Base-by-base conservation (phyloP, 2,888 invertebrate species). In the Eumerus sabulonum region DNA sequence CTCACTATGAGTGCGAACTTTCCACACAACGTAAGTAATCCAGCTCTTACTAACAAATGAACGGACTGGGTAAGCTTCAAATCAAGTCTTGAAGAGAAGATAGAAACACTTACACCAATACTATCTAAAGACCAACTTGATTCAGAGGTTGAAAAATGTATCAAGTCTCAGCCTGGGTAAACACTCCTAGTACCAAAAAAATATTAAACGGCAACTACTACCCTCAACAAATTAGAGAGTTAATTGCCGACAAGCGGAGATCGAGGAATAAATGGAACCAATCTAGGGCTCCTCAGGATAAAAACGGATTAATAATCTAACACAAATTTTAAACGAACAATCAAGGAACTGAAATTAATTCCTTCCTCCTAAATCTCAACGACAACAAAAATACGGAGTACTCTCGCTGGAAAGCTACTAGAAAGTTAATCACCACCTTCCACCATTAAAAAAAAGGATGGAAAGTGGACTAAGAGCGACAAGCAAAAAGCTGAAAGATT, bases 51-150 rank as follows among this genome's bases (percentile, higher is more conserved):
- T 40, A 40, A 11, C 9, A 40, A 40, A n/a, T n/a, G 40, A 2
- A n/a, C 45, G 45, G 45, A 14, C 7, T 45, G 17, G 45, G 50
- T 50, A 50, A 50, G 35, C 19, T 50, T 50, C 50, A 50, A 50
- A 50, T 47, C 11, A 47, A 40, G 11, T 40, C 11, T 40, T 40
- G n/a, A n/a, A n/a, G n/a, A 40, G 40, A 14, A 5, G 45, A 13
- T 45, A 13, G 45, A 14, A 45, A 40, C n/a, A 13, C 13, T 0
- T 45, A 14, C 16, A 14, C 4, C 45, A 50, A 50, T 27, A 27
- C 27, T 19, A 19, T 50, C 19, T 1, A 50, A 27, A 50, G 18
- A 17, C 9, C 50, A 50, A 13, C 50, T 50, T 50, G 50, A 48
- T 36, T n/a, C n/a, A n/a, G n/a, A n/a, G n/a, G n/a, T n/a, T n/a